Conservation (phyloP, 2,888 invertebrate genomes). For the Scaptomyza reducta region DNA sequence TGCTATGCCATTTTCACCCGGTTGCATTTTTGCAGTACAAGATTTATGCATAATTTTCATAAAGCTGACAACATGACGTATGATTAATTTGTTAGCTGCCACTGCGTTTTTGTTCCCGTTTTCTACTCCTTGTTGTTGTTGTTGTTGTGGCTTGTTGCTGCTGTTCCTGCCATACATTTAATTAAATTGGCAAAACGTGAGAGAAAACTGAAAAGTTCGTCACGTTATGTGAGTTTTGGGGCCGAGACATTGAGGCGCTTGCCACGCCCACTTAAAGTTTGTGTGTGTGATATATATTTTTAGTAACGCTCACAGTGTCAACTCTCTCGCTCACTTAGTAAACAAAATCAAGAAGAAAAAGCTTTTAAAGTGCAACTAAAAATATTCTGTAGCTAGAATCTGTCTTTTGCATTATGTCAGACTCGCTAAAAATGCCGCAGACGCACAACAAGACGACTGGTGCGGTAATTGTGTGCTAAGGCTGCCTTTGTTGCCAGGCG, state of each 20-base stretch:
- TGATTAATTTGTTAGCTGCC: conserved; percentile 65
- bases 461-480: background rate
- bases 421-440: conserved; percentile 28
- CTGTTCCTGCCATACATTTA: conserved; percentile 41
- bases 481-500: conserved; percentile 19
- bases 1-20: conserved; percentile 32
- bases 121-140: background rate
- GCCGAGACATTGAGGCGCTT: conserved; percentile 9
- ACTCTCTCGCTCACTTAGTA: background rate
- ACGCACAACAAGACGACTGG: conserved; percentile 17
- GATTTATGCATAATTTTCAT: conserved; percentile 74
- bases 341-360: conserved; percentile 3
- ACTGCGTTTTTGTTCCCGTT: background rate
- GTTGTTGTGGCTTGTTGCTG: conserved; percentile 4
- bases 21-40: conserved; percentile 57
- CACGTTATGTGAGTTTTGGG: conserved; percentile 44
- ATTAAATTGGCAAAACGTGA: conserved; percentile 57
- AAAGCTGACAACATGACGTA: conserved; percentile 75
- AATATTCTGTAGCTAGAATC: conserved; percentile 48
- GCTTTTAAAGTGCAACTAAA: conserved; percentile 65
- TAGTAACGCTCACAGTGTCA: conserved; percentile 27
- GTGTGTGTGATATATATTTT: conserved; percentile 40
- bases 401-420: conserved; percentile 56
- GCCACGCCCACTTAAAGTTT: conserved; percentile 10
- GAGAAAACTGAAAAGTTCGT: conserved; percentile 9